These are phyloP conservation scores for Ispidina picta DNA, from an alignment of 2,797 vertebrate species.

Conservation along the genomic window DNA sequence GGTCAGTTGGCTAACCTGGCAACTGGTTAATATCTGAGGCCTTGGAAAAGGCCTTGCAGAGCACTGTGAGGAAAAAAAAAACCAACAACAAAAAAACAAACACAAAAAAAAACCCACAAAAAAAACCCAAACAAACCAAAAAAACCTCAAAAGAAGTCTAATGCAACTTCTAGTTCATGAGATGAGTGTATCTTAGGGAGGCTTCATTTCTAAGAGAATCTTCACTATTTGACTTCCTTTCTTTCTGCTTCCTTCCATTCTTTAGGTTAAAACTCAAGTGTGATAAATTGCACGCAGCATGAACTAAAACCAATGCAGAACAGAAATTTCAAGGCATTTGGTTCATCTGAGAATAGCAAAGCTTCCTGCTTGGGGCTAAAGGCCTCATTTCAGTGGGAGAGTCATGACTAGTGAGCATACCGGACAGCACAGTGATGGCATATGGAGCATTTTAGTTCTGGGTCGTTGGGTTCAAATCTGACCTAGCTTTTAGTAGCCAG, in stretches of 20 bases:
- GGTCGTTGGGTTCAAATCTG: slow-evolving; percentile 22
- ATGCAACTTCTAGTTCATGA: neutral
- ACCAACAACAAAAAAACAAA: no score
- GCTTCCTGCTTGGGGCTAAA: neutral
- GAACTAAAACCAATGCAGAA: neutral
- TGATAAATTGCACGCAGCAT: neutral
- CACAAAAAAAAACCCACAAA: no score
- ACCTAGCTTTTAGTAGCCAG: slow-evolving; percentile 34
- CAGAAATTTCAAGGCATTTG: neutral
- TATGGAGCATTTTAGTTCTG: slow-evolving; percentile 52
- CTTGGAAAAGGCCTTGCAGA: neutral
- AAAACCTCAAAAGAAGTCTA: neutral
- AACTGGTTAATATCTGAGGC: neutral
- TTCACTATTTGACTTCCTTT: neutral
- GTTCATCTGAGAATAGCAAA: neutral
- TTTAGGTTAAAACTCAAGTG: slow-evolving; percentile 2
- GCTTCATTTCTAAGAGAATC: neutral
- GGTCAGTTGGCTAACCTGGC: neutral
- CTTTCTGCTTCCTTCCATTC: neutral
- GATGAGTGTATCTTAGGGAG: neutral
- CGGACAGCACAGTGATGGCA: slow-evolving; percentile 2
- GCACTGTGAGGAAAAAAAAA: neutral
- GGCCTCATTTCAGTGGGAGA: neutral
- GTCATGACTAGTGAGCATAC: neutral
- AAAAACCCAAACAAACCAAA: no score